These are phyloP conservation scores for Brenthis daphne DNA, from an alignment of 2,888 invertebrate genomes.

Conservation along the genomic window DNA sequence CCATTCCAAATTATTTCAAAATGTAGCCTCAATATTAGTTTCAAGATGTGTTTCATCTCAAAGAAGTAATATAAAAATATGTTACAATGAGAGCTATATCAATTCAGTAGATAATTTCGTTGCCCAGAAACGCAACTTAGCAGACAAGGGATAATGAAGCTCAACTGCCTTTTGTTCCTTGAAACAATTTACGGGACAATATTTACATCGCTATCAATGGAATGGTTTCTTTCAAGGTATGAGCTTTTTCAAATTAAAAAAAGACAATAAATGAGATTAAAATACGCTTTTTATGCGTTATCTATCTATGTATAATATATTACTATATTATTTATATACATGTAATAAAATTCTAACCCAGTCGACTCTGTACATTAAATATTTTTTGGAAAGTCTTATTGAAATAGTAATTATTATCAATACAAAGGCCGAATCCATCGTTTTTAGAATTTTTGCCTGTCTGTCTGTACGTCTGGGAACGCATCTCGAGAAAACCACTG, in stretches of 20 bases:
- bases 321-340: background rate
- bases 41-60: background rate
- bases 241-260: constrained; percentile 2
- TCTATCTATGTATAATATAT: background rate
- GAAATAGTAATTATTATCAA: no score
- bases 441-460: no score
- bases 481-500: no score
- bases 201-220: constrained; percentile 17
- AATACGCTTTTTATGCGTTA: background rate
- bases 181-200: constrained; percentile 18
- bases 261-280: constrained; percentile 4
- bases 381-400: no score
- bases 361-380: no score
- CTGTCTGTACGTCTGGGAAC: no score
- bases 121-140: constrained; percentile 6
- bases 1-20: no score
- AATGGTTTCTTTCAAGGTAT: constrained; percentile 6
- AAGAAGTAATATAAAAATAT: background rate
- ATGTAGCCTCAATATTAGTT: background rate
- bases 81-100: background rate
- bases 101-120: background rate
- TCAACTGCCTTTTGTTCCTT: constrained; percentile 16
- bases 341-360: background rate
- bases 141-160: constrained; percentile 16
- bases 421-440: no score